Evolutionary conservation across 2,888 invertebrate genomes (phyloP), one percentile per base, ranked within the genome.

Genomic region (Muscina levida): DNA sequence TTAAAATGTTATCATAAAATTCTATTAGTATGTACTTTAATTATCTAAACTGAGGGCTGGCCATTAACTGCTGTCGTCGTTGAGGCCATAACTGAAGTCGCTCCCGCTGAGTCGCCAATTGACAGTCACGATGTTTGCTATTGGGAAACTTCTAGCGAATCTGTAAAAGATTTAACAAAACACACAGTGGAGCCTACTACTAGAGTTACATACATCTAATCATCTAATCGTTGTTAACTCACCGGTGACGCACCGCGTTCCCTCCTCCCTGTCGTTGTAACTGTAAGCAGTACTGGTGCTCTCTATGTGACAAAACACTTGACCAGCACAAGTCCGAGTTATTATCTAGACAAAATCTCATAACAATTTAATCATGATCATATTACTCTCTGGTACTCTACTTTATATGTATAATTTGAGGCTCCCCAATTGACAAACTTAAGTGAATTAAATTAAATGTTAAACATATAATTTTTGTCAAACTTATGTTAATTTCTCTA

Each of bases 391-490:
- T 62, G 37, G 37, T 1, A 2, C n/a, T 59, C 19, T 59, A 15
- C 17, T 48, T 48, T 11, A 6, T 11, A 6, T 44, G 51, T 51
- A 17, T 5, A 1, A 22, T 51, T 42, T n/a, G n/a, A n/a, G n/a
- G n/a, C n/a, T 19, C 19, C 10, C 17, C 62, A 39, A n/a, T n/a
- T 22, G 39, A 2, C 62, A 17, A 19, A 37, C 11, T 17, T 31
- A 79, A 72, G 72, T 68, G 15, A 75, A 72, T 75, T 11, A 44
- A 75, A 79, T 79, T 75, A 67, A 79, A 62, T 72, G 72, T 56
- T 75, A 79, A 75, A 75, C 76, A 46, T 59, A n/a, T 76, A 62
- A 56, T 72, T 76, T 72, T 79, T 75, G 68, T 68, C 72, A 37
- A 67, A 26, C 39, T 56, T 62, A 68, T 65, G 75, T 62, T 75